A percentile compares a stretch with the other conserved stretches of the same genome.
phyloP scores from a whole-genome alignment of 2,797 vertebrate species.

The Mallotus villosus region DNA sequence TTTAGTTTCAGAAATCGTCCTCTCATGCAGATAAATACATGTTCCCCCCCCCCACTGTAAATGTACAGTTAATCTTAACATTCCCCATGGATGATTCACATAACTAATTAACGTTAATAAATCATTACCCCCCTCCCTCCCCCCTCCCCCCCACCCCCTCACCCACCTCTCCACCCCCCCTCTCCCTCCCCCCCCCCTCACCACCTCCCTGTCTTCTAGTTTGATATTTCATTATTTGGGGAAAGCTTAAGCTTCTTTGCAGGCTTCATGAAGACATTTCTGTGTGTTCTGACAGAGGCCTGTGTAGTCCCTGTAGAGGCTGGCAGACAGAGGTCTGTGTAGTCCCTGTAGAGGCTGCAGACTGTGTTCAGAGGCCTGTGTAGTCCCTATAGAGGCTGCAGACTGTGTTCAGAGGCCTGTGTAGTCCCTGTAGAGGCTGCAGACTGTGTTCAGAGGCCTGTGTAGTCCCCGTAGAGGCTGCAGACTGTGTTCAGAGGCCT shows the following conservation, averaged over 20 bases:
- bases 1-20: background rate
- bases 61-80: background rate
- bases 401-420: too few species aligned
- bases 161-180: too few species aligned
- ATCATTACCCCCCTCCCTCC: too few species aligned
- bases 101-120: constrained; percentile 30
- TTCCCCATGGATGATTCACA: constrained; percentile 12
- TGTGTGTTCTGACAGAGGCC: too few species aligned
- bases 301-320: too few species aligned
- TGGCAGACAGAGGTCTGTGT: too few species aligned
- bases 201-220: background rate
- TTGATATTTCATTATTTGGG: constrained; percentile 28
- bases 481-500: too few species aligned
- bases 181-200: too few species aligned
- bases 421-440: too few species aligned
- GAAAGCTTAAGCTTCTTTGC: constrained; percentile 23
- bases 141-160: background rate
- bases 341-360: too few species aligned
- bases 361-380: too few species aligned
- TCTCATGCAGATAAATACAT: background rate
- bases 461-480: background rate
- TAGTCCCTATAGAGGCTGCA: too few species aligned
- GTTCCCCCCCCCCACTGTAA: background rate
- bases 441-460: background rate
- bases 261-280: constrained; percentile 26